Conservation (phyloP, 2,888 invertebrate genomes). For the Meiosimyza decipiens region DNA sequence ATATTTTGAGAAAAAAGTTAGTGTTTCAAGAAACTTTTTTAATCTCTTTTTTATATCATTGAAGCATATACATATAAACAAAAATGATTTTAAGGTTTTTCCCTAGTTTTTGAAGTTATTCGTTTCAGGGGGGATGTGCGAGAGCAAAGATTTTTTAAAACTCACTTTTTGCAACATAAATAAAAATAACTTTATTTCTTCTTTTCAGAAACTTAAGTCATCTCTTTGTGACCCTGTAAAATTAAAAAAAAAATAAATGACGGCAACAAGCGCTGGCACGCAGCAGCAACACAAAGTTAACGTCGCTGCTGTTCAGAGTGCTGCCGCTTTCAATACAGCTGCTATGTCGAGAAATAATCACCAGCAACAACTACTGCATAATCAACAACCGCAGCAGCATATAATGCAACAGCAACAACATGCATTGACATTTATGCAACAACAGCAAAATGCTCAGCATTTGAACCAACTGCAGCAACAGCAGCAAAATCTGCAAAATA, state of each 20-base stretch:
- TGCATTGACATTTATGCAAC: not conserved
- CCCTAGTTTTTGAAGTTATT: too few relatives aligned
- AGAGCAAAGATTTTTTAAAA: too few relatives aligned
- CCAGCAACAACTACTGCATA: conserved; percentile 45
- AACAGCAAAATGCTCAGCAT: conserved; percentile 30
- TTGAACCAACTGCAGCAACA: conserved; percentile 44
- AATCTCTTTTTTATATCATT: too few relatives aligned
- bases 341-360: conserved; percentile 47
- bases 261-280: conserved; percentile 66
- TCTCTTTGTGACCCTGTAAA: conserved; percentile 28
- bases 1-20: too few relatives aligned
- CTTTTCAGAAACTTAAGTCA: conserved; percentile 37
- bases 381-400: conserved; percentile 41
- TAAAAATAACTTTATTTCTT: not conserved
- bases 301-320: conserved; percentile 52
- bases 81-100: too few relatives aligned
- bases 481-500: conserved; percentile 52
- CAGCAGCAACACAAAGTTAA: conserved; percentile 58
- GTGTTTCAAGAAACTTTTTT: too few relatives aligned
- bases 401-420: conserved; percentile 47
- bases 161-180: not conserved
- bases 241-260: conserved; percentile 58
- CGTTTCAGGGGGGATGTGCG: too few relatives aligned
- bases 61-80: too few relatives aligned
- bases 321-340: conserved; percentile 39